phyloP scores from a whole-genome alignment of 2,797 vertebrate species.

The Gambusia yucatana region DNA sequence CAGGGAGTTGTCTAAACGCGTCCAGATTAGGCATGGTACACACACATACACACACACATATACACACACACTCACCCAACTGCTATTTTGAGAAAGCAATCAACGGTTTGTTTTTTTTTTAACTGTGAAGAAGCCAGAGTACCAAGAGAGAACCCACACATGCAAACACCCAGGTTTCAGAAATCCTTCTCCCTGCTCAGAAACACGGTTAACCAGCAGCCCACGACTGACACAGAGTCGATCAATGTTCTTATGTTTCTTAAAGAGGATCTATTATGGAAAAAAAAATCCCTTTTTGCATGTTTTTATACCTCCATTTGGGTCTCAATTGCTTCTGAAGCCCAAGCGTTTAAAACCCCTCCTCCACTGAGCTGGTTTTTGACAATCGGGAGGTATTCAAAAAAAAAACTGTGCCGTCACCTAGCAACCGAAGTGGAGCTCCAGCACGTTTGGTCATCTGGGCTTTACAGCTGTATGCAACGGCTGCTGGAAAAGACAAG shows the following conservation, averaged over 20 bases:
- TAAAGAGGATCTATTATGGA: not conserved
- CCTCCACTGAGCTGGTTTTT: no score
- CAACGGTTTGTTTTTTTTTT: not conserved
- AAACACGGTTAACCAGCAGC: not conserved
- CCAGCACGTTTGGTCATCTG: no score
- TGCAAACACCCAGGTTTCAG: not conserved
- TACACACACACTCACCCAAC: not conserved
- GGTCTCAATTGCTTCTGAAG: no score
- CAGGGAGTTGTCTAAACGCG: not conserved
- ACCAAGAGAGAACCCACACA: not conserved
- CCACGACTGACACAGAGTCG: not conserved
- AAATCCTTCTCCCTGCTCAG: not conserved
- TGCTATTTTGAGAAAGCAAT: not conserved
- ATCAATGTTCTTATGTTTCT: not conserved
- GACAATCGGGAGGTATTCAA: no score
- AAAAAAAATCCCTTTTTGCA: no score
- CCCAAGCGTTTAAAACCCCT: no score
- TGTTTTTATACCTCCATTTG: no score
- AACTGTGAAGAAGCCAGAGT: not conserved
- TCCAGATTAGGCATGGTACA: not conserved
- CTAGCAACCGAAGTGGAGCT: no score
- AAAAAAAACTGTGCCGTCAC: no score
- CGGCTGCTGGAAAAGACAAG: no score
- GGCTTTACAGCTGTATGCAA: no score
- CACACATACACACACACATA: not conserved